Percentiles rank a stretch among this genome's conserved stretches.
phyloP scores from a whole-genome alignment of 2,113 vertebrate genomes.

The Gasterosteus nipponicus region DNA sequence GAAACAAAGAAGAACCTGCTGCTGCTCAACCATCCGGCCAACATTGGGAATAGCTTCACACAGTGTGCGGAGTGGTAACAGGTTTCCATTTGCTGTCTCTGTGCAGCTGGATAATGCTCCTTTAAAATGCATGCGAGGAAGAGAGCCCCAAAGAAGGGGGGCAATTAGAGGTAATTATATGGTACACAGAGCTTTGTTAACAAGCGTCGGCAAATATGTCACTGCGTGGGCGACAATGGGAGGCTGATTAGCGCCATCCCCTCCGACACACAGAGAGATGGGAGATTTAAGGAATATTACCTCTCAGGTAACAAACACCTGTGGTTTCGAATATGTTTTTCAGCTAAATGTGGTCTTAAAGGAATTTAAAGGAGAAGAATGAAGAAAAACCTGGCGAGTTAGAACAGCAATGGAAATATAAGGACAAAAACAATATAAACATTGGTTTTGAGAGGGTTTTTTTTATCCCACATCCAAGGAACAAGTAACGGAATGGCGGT shows the following conservation, averaged over 20 bases:
- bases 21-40: background rate
- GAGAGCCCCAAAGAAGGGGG: slow-evolving; percentile 18
- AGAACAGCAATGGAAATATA: background rate
- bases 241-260: slow-evolving; percentile 15
- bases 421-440: background rate
- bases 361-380: background rate
- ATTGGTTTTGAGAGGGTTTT: background rate
- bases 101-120: slow-evolving; percentile 10
- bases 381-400: background rate
- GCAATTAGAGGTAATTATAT: slow-evolving; percentile 47
- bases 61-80: slow-evolving; percentile 2
- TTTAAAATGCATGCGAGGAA: slow-evolving; percentile 24
- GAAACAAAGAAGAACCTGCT: slow-evolving; percentile 12
- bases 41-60: background rate
- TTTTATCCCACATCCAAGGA: background rate
- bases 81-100: slow-evolving; percentile 51
- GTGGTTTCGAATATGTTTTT: background rate
- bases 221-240: slow-evolving; percentile 31
- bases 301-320: background rate
- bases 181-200: slow-evolving; percentile 44
- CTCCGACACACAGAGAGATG: background rate
- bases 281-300: background rate
- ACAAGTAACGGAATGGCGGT: background rate
- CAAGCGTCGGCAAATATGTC: slow-evolving; percentile 46
- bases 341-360: background rate